Conservation (phyloP, 1,140 invertebrate species). For the Atta cephalotes region DNA sequence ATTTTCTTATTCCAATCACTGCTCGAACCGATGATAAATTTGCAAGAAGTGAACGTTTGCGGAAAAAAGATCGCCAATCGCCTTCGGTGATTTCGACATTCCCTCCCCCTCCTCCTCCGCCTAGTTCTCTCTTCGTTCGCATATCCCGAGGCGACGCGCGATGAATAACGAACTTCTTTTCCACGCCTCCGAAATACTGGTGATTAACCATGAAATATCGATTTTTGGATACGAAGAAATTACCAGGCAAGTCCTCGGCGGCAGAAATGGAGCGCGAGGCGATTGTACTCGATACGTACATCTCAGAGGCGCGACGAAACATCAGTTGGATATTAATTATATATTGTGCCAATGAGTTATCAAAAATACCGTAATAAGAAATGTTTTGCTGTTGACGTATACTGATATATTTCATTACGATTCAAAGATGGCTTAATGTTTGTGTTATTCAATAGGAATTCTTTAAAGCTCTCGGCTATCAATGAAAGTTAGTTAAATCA, state of each 20-base stretch:
- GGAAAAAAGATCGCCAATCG: slow-evolving; percentile 52
- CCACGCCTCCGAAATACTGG: slow-evolving; percentile 86
- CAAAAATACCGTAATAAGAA: slow-evolving; percentile 52
- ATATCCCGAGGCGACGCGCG: slow-evolving; percentile 82
- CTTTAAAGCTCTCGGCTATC: not conserved
- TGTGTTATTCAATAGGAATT: slow-evolving; percentile 29
- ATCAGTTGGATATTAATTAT: slow-evolving; percentile 63
- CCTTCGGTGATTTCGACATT: slow-evolving; percentile 55
- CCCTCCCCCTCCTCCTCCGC: not conserved
- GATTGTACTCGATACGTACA: slow-evolving; percentile 1
- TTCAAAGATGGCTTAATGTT: slow-evolving; percentile 32
- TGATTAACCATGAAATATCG: slow-evolving; percentile 87
- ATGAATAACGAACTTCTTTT: slow-evolving; percentile 86
- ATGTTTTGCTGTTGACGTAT: slow-evolving; percentile 37
- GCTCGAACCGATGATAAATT: not conserved
- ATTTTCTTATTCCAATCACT: not conserved
- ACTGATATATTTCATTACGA: slow-evolving; percentile 20
- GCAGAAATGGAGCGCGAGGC: slow-evolving; percentile 37
- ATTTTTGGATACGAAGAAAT: slow-evolving; percentile 84
- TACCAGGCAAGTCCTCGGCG: slow-evolving; percentile 62
- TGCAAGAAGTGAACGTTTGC: slow-evolving; percentile 43
- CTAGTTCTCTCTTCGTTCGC: slow-evolving; percentile 43
- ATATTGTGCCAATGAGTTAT: slow-evolving; percentile 50
- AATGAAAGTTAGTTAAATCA: not conserved
- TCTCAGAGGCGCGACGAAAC: slow-evolving; percentile 65